Percentiles rank a stretch among this genome's conserved stretches.
These are phyloP conservation scores for Cryptophagus acutangulus DNA, from an alignment of 2,888 invertebrate genomes.

Conservation along the genomic window DNA sequence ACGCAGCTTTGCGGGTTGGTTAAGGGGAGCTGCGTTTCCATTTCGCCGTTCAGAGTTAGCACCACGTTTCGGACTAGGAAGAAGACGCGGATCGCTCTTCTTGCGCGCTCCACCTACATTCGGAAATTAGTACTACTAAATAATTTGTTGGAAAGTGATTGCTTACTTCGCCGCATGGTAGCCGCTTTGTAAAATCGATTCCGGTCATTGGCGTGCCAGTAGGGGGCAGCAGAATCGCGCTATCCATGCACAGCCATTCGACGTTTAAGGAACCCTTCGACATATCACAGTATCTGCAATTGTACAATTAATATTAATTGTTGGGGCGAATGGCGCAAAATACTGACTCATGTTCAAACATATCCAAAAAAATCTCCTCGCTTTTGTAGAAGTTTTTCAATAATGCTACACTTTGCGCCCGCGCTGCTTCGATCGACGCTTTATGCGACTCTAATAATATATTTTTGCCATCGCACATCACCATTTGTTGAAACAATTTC, in stretches of 20 bases:
- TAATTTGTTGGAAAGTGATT: conserved; percentile 3
- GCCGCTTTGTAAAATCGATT: conserved; percentile 85
- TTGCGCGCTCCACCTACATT: conserved; percentile 73
- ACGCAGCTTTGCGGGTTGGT: conserved; percentile 85
- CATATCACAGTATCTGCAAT: conserved; percentile 76
- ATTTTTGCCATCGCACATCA: conserved; percentile 54
- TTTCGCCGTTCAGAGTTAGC: conserved; percentile 72
- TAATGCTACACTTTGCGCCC: conserved; percentile 76
- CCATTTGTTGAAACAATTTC: conserved; percentile 69
- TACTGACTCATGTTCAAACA: conserved; percentile 91
- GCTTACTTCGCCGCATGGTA: conserved; percentile 93
- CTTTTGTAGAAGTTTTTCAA: conserved; percentile 92
- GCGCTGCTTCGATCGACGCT: conserved; percentile 63
- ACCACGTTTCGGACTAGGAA: conserved; percentile 81
- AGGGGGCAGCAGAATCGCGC: conserved; percentile 88
- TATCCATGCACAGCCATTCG: conserved; percentile 95
- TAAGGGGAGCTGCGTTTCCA: conserved; percentile 82
- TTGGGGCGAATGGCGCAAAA: not conserved
- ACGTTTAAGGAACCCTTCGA: conserved; percentile 81
- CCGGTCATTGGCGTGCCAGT: conserved; percentile 95
- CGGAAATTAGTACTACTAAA: conserved; percentile 9
- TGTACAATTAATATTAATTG: not conserved
- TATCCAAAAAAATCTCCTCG: conserved; percentile 96
- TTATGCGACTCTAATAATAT: conserved; percentile 65
- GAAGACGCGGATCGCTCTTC: conserved; percentile 88